Base-by-base conservation (phyloP, 2,888 invertebrate species). In the Julus scanicus region DNA sequence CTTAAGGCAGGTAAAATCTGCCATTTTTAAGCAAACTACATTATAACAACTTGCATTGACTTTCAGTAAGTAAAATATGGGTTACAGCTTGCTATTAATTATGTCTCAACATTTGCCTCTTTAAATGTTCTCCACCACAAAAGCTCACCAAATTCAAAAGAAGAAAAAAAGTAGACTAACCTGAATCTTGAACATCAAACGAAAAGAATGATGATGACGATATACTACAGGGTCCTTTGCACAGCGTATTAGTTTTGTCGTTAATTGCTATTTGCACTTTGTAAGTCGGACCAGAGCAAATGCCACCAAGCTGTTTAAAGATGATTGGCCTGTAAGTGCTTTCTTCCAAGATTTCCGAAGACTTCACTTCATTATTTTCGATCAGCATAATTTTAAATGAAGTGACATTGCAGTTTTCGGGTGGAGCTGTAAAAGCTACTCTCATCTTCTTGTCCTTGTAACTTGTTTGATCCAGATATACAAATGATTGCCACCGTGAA, bases 351-450 rank as follows among this genome's bases (percentile, higher is more conserved):
- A n/a, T 63, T 63, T 63, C 63, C 1, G n/a, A n/a, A 63, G 17
- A 63, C 63, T 63, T 17, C n/a, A n/a, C 6, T 63, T 63, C 6
- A 63, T n/a, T n/a, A n/a, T 63, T 63, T 63, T 63, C 63, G 4
- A n/a, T n/a, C n/a, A 63, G 63, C 6, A n/a, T n/a, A 2, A 63
- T 2, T 63, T 63, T 63, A 6, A 63, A 63, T 63, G 63, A 63
- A 63, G 63, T 63, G n/a, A n/a, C 63, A 63, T 63, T 63, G n/a
- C 63, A 63, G n/a, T n/a, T 6, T 63, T 63, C 6, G 3, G 63
- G 63, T n/a, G 63, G 63, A n/a, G 63, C n/a, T n/a, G 63, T 63
- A n/a, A 63, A 63, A 63, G n/a, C n/a, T 63, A 63, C 20, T 17
- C 63, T 63, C n/a, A 63, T n/a, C 5, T 17, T n/a, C n/a, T 63